Evolutionary conservation across 2,113 vertebrate genomes (phyloP).

Genomic region (Phrynocephalus versicolor): DNA sequence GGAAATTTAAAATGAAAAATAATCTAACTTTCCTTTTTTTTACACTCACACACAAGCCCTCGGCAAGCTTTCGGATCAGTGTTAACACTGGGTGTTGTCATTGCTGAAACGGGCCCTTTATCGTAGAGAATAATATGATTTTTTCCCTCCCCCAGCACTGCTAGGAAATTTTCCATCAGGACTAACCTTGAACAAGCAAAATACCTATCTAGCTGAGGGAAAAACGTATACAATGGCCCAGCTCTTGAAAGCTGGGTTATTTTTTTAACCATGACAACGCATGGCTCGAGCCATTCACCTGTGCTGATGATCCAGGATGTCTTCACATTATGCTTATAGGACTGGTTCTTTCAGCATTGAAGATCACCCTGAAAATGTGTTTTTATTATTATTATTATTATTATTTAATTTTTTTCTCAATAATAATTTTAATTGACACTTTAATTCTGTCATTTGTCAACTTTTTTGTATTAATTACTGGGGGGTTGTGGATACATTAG

Average conservation of each 20-base stretch:
- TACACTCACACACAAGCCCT: neutral
- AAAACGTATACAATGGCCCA: neutral
- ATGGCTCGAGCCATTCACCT: neutral
- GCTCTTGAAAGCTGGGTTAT: slow-evolving; percentile 25
- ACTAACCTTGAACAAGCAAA: neutral
- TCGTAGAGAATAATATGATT: neutral
- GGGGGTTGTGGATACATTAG: neutral
- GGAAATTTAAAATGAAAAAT: neutral
- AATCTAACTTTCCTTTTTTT: neutral
- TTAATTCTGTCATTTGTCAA: neutral
- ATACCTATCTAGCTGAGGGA: neutral
- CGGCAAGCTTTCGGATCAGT: neutral
- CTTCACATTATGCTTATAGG: neutral
- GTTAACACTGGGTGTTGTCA: neutral
- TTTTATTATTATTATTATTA: neutral
- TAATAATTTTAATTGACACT: neutral
- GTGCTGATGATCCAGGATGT: neutral
- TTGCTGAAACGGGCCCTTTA: neutral
- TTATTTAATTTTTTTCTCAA: too few relatives aligned
- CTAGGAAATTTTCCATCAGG: neutral
- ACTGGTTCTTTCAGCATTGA: neutral
- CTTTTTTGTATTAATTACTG: neutral
- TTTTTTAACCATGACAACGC: slow-evolving; percentile 6
- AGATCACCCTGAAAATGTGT: neutral
- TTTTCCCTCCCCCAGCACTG: neutral